Evolutionary conservation across 1,140 invertebrate genomes (phyloP).

Genomic region (Rhopalosiphum padi): DNA sequence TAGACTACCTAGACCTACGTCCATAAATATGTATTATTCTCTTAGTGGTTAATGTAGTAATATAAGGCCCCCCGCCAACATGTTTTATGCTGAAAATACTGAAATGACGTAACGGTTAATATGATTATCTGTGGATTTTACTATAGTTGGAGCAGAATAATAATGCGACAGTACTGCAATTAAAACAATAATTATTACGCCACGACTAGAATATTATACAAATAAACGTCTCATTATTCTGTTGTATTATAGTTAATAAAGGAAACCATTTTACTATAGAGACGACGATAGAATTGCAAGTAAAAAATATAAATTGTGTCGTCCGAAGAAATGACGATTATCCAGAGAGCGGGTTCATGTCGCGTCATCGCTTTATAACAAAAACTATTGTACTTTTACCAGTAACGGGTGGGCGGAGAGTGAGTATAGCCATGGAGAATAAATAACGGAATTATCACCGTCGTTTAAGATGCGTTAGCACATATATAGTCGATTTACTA

Average conservation of each 20-base stretch:
- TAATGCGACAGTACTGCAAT: background rate
- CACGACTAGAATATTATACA: background rate
- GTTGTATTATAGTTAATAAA: background rate
- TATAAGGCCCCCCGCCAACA: background rate
- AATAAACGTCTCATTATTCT: constrained; percentile 11
- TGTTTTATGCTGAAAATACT: background rate
- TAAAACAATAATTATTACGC: constrained; percentile 7
- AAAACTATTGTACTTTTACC: background rate
- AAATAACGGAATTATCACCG: background rate
- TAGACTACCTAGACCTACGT: no score
- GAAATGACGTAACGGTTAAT: background rate
- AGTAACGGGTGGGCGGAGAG: no score
- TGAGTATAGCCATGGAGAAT: background rate
- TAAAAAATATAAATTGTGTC: background rate
- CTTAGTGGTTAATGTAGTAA: background rate
- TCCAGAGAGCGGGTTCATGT: background rate
- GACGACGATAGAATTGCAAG: background rate
- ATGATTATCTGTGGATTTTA: constrained; percentile 3
- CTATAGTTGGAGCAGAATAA: background rate
- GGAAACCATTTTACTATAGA: background rate
- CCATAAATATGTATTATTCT: no score
- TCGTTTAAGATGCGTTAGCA: background rate
- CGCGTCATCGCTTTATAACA: background rate
- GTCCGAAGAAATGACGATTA: background rate
- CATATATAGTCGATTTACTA: background rate